phyloP scores from a whole-genome alignment of 2,113 vertebrate species.

The Gallinago paraguaiae region DNA sequence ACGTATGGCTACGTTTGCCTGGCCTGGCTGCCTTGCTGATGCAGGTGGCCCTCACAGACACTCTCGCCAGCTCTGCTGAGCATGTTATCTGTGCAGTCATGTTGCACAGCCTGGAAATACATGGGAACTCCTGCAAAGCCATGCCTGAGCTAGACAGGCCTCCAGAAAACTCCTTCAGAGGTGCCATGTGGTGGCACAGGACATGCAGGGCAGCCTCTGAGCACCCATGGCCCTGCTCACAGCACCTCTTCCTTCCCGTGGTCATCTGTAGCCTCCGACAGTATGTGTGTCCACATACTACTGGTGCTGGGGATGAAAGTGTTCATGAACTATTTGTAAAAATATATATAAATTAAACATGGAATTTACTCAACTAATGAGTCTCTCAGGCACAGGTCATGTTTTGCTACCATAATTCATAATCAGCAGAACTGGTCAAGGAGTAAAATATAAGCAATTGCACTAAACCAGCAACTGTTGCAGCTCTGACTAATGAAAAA shows the following conservation, averaged over 20 bases:
- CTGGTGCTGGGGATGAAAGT: not conserved
- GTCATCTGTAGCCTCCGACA: accelerated
- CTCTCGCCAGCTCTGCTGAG: not conserved
- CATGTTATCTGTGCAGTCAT: too few species aligned
- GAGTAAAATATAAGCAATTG: not conserved
- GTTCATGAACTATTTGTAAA: not conserved
- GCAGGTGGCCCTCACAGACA: not conserved
- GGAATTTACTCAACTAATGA: not conserved
- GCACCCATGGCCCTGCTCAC: not conserved
- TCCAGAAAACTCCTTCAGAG: not conserved
- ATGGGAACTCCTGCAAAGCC: not conserved
- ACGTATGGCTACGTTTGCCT: not conserved
- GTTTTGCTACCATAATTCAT: not conserved
- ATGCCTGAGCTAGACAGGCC: not conserved
- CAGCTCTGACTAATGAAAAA: not conserved
- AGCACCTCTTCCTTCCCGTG: not conserved
- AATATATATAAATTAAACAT: not conserved
- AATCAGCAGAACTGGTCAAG: not conserved
- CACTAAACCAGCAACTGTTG: not conserved
- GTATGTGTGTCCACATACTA: accelerated
- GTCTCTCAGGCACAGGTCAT: not conserved
- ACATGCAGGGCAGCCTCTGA: not conserved
- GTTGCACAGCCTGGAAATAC: not conserved
- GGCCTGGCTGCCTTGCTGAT: not conserved
- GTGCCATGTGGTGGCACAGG: not conserved